Base-by-base conservation (phyloP, 2,113 vertebrate species). In the Lipotes vexillifer region DNA sequence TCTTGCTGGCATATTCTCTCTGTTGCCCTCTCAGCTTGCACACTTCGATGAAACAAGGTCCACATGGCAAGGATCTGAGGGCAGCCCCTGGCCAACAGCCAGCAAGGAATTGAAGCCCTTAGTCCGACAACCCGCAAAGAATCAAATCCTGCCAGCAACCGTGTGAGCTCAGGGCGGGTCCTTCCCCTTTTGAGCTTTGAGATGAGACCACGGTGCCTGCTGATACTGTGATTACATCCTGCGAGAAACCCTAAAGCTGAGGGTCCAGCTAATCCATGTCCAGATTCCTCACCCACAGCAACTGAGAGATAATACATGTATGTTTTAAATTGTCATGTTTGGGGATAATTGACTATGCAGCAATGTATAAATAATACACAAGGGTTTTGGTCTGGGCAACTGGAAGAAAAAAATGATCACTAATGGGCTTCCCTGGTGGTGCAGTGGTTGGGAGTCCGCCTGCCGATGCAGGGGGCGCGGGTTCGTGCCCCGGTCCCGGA, bases 271-370 rank as follows among this genome's bases (percentile, higher is more conserved):
- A 8, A n/a, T 55, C 29, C 23, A 8, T 13, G 11, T 23, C 81
- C 44, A 6, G 55, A 18, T 18, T 52, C 36, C 66, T 75, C 15
- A 36, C 27, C 41, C 49, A 20, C 41, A 49, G 59, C 55, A 90
- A n/a, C 57, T 3, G 7, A 38, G 78, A 61, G 61, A 21, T 36
- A 6, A 8, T 9, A 15, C 31, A 5, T 3, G 1, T 3, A 8
- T 3, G 25, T 69, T 63, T 61, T n/a, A 38, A 61, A 29, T 44
- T 36, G 49, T 57, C 15, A 82, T 23, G 3, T 33, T 52, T 74
- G 31, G 66, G 6, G 74, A n/a, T 78, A 52, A 78, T n/a, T 57
- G 85, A 59, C 88, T 93, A 59, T n/a, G 0, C 17, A 55, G 25
- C 1, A 36, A 12, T 46, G 59, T 3, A 8, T 69, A 87, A 52